Evolutionary conservation across 2,888 invertebrate species (phyloP).

Genomic region (Lepetodrilus schrolli): DNA sequence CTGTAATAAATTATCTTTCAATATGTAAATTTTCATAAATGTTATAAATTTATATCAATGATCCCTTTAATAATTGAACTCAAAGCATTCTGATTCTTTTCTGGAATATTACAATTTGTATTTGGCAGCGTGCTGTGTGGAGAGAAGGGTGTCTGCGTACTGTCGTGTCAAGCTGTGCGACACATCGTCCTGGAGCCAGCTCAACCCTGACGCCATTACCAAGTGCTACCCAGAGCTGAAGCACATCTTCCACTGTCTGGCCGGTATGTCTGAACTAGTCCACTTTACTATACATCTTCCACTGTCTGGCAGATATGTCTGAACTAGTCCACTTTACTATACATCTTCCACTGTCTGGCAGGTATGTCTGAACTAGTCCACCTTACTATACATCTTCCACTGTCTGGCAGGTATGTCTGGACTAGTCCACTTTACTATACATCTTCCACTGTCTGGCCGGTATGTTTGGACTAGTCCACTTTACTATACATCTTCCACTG

Average conservation of each 20-base stretch:
- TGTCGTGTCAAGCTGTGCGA: conserved; percentile 24
- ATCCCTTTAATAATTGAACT: too few relatives aligned
- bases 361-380: not conserved
- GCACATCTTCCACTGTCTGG: conserved; percentile 22
- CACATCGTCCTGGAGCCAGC: not conserved
- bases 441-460: conserved; percentile 18
- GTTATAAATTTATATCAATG: too few relatives aligned
- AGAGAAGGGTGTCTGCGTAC: not conserved
- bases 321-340: not conserved
- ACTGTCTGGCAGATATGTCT: not conserved
- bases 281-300: not conserved
- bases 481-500: not conserved
- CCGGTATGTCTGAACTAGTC: not conserved
- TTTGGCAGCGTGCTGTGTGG: conserved; percentile 30
- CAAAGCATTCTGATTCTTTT: too few relatives aligned
- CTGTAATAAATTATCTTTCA: too few relatives aligned
- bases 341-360: not conserved
- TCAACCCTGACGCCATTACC: conserved; percentile 6
- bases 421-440: too few relatives aligned
- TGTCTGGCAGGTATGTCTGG: not conserved
- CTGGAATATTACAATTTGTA: too few relatives aligned
- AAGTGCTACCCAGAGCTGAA: conserved; percentile 22
- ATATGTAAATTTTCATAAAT: too few relatives aligned
- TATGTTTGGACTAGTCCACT: too few relatives aligned
- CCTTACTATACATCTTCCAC: not conserved